Percentiles rank a stretch among this genome's conserved stretches.
phyloP scores from a whole-genome alignment of 2,797 vertebrate species.

The Malurus leucopterus region DNA sequence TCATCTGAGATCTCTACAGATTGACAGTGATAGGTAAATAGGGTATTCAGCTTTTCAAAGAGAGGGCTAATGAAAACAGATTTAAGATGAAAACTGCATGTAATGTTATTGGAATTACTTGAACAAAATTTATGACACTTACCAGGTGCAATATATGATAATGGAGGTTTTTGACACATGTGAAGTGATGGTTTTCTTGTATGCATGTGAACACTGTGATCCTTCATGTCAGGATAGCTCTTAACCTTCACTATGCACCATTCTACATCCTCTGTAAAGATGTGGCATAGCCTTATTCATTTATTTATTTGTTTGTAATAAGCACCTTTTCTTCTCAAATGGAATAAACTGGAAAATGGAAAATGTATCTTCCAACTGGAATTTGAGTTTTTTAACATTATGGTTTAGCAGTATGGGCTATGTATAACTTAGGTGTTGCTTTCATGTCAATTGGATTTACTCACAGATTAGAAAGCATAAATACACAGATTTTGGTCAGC shows the following conservation, averaged over 20 bases:
- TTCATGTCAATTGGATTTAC: background rate
- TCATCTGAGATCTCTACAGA: background rate
- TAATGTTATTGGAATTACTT: background rate
- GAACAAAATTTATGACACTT: background rate
- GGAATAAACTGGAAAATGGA: background rate
- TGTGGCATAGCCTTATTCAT: background rate
- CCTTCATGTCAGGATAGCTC: background rate
- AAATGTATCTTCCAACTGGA: background rate
- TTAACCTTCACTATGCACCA: background rate
- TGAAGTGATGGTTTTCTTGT: background rate
- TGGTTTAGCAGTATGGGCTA: background rate
- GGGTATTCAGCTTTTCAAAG: background rate
- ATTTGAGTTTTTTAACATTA: background rate
- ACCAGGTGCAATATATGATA: background rate
- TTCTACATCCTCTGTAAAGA: background rate
- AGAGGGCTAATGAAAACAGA: background rate
- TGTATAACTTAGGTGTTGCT: background rate
- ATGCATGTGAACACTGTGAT: background rate
- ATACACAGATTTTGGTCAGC: background rate
- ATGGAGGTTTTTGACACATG: background rate
- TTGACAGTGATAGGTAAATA: background rate
- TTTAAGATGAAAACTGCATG: background rate
- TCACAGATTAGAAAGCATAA: background rate
- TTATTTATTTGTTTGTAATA: background rate
- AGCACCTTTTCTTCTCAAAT: background rate